Percentiles rank a stretch among this genome's conserved stretches.
Conservation (phyloP, 2,888 invertebrate genomes). For the Drosophila mercatorum region DNA sequence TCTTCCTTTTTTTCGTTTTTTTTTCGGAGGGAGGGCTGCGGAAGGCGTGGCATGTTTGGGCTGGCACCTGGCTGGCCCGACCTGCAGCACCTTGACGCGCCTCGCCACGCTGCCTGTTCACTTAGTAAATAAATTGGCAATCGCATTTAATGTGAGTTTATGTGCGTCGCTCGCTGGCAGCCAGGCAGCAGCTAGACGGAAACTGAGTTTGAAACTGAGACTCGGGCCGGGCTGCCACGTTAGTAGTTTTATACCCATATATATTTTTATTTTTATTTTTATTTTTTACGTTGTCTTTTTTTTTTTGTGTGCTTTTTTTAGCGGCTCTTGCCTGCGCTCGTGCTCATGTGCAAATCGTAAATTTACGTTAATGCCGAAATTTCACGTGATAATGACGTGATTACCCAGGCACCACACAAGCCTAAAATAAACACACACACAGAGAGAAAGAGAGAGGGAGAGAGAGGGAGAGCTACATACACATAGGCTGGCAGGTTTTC, state of each 20-base stretch:
- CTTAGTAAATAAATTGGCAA: slow-evolving; percentile 81
- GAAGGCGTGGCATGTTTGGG: slow-evolving; percentile 2
- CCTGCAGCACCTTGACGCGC: slow-evolving; percentile 21
- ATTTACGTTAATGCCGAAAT: slow-evolving; percentile 78
- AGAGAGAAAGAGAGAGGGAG: neutral
- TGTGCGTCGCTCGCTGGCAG: slow-evolving; percentile 72
- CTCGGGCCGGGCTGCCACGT: slow-evolving; percentile 19
- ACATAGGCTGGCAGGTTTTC: slow-evolving; percentile 34
- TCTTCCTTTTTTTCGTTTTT: neutral
- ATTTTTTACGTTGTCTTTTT: slow-evolving; percentile 31
- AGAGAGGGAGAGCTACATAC: too few relatives aligned
- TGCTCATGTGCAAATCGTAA: slow-evolving; percentile 78
- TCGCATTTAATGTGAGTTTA: slow-evolving; percentile 81
- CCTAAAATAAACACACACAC: slow-evolving; percentile 25
- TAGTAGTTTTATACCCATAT: slow-evolving; percentile 59
- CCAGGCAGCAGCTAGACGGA: slow-evolving; percentile 28
- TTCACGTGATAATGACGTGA: slow-evolving; percentile 83
- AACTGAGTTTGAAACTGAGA: slow-evolving; percentile 37
- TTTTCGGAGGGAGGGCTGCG: neutral
- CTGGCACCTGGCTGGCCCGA: slow-evolving; percentile 32
- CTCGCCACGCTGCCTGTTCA: slow-evolving; percentile 58
- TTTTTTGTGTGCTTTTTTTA: slow-evolving; percentile 24
- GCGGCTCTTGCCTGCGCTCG: slow-evolving; percentile 41
- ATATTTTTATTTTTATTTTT: slow-evolving; percentile 48
- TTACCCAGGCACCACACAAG: slow-evolving; percentile 67